Conservation (phyloP, 2,888 invertebrate species). For the Endomychus coccineus region DNA sequence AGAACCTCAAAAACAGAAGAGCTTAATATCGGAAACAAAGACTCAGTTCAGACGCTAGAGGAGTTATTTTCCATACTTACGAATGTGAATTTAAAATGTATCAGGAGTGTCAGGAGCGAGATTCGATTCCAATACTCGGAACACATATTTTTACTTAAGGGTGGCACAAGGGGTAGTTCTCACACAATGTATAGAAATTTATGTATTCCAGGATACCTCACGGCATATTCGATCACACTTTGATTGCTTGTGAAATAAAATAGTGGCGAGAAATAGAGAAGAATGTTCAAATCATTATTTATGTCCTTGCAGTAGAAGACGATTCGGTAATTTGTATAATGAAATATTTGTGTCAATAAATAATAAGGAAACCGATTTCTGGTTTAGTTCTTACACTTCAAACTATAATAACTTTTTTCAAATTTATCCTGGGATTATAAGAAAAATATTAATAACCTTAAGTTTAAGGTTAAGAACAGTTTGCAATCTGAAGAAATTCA, state of each 20-base stretch:
- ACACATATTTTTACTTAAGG: slow-evolving; percentile 47
- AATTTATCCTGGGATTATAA: no score
- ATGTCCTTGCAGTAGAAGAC: no score
- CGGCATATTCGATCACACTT: slow-evolving; percentile 41
- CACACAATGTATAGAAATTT: slow-evolving; percentile 42
- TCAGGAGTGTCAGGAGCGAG: slow-evolving; percentile 40
- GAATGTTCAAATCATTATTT: no score
- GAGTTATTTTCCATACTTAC: slow-evolving; percentile 36
- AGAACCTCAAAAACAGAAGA: slow-evolving; percentile 10
- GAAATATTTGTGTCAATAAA: no score
- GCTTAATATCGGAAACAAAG: slow-evolving; percentile 25
- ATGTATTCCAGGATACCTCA: slow-evolving; percentile 40
- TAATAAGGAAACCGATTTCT: no score
- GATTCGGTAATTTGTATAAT: no score
- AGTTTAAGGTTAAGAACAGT: no score
- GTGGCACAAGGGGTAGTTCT: slow-evolving; percentile 35
- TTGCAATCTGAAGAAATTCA: no score
- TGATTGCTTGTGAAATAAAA: slow-evolving; percentile 33
- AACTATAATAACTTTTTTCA: no score
- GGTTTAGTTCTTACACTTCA: no score
- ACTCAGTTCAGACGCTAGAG: slow-evolving; percentile 24
- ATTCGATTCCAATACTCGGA: slow-evolving; percentile 44
- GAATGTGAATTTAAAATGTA: slow-evolving; percentile 45
- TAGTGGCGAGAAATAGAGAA: slow-evolving; percentile 11
- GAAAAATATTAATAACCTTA: no score